These are phyloP conservation scores for Pygocentrus nattereri DNA, from an alignment of 2,797 vertebrate species.

Conservation along the genomic window DNA sequence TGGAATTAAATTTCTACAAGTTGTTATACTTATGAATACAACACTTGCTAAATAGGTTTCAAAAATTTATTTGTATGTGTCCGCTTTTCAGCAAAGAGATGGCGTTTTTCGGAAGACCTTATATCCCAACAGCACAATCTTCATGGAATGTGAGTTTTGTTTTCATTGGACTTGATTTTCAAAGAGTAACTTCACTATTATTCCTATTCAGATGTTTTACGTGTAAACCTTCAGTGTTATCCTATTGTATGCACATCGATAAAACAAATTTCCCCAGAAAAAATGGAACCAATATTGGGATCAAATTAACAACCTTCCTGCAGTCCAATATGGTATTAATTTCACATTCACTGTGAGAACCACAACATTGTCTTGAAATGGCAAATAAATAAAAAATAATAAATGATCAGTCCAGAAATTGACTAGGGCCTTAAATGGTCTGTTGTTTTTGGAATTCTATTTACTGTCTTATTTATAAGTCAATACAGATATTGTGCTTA, in stretches of 20 bases:
- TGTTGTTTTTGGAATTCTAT: background rate
- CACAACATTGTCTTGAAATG: background rate
- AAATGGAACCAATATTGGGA: too few relatives aligned
- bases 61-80: background rate
- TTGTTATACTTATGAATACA: too few relatives aligned
- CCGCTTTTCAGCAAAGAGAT: slow-evolving; percentile 78
- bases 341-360: too few relatives aligned
- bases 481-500: background rate
- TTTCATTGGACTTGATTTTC: background rate
- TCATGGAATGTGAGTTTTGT: slow-evolving; percentile 87
- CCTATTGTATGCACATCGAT: background rate
- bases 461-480: background rate
- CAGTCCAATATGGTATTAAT: too few relatives aligned
- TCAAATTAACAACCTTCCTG: too few relatives aligned
- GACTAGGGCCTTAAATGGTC: background rate
- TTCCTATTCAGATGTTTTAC: background rate
- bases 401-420: background rate
- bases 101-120: slow-evolving; percentile 90
- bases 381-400: background rate
- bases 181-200: background rate
- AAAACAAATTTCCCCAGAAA: background rate
- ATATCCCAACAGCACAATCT: slow-evolving; percentile 91
- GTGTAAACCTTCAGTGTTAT: background rate
- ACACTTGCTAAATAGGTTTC: too few relatives aligned
- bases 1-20: too few relatives aligned